A percentile compares a stretch with the other conserved stretches of the same genome.
phyloP scores from a whole-genome alignment of 1,140 invertebrate genomes.

The Drosophila miranda region DNA sequence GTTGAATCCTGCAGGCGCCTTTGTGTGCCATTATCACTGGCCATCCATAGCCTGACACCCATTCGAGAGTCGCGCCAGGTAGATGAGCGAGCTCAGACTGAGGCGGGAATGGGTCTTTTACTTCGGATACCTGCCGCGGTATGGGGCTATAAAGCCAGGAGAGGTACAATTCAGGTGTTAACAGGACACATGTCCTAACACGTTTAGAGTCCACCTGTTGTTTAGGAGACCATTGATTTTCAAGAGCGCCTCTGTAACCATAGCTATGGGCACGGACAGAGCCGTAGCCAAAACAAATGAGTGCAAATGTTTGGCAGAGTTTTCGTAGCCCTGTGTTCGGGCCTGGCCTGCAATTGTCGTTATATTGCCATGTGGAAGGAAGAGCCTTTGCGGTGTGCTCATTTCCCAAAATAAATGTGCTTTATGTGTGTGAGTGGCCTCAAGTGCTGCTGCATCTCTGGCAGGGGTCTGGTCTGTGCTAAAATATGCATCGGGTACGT shows the following conservation, averaged over 20 bases:
- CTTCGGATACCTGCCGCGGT: constrained; percentile 28
- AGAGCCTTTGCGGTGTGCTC: constrained; percentile 57
- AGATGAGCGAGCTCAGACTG: constrained; percentile 9
- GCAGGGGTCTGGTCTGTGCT: constrained; percentile 10
- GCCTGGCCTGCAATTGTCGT: constrained; percentile 10
- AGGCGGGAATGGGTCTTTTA: constrained; percentile 34
- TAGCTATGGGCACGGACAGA: constrained; percentile 13
- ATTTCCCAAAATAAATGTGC: constrained; percentile 72
- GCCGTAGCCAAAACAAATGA: constrained; percentile 46
- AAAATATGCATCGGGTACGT: constrained; percentile 15
- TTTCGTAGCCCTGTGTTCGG: constrained; percentile 13
- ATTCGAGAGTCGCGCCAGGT: constrained; percentile 40
- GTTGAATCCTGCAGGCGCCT: constrained; percentile 43
- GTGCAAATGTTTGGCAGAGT: constrained; percentile 19
- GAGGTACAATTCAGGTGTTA: constrained; percentile 18
- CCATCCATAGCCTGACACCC: constrained; percentile 46
- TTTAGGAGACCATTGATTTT: constrained; percentile 45
- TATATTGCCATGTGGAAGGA: constrained; percentile 28
- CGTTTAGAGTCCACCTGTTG: constrained; percentile 41
- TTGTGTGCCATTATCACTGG: constrained; percentile 30
- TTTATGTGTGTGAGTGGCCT: background rate
- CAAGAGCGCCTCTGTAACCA: constrained; percentile 46
- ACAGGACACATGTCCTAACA: constrained; percentile 3
- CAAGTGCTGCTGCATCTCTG: constrained; percentile 2
- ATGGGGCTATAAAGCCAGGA: constrained; percentile 16